These are phyloP conservation scores for Parauchenoglanis punctatus DNA, from an alignment of 2,797 vertebrate genomes.

Conservation along the genomic window DNA sequence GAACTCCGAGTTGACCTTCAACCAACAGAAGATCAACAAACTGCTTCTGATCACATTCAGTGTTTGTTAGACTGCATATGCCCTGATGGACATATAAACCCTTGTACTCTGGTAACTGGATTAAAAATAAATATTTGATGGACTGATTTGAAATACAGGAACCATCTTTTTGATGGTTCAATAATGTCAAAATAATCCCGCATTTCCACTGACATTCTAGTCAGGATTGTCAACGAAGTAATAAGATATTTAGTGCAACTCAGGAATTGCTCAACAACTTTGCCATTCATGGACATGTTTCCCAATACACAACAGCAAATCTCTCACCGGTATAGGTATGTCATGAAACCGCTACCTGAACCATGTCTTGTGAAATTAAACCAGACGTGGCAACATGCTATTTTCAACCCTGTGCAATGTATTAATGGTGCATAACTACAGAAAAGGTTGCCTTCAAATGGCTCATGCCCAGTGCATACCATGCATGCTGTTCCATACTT, in stretches of 20 bases:
- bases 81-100: background rate
- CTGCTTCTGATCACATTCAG: background rate
- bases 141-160: background rate
- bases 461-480: slow-evolving; percentile 60
- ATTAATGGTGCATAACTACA: slow-evolving; percentile 51
- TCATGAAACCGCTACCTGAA: slow-evolving; percentile 41
- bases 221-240: background rate
- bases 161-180: background rate
- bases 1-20: slow-evolving; percentile 52
- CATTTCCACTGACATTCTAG: background rate
- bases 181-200: background rate
- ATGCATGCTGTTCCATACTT: slow-evolving; percentile 58
- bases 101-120: background rate
- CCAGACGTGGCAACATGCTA: slow-evolving; percentile 21
- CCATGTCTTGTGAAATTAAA: slow-evolving; percentile 37
- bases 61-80: background rate
- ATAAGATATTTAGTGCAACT: background rate
- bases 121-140: background rate
- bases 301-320: slow-evolving; percentile 13
- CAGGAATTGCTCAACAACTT: background rate
- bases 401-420: slow-evolving; percentile 35
- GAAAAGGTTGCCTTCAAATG: slow-evolving; percentile 40
- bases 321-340: slow-evolving; percentile 3
- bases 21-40: slow-evolving; percentile 1
- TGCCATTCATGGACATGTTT: background rate